Conservation (phyloP, 2,797 vertebrate species). For the Okamejei kenojei region DNA sequence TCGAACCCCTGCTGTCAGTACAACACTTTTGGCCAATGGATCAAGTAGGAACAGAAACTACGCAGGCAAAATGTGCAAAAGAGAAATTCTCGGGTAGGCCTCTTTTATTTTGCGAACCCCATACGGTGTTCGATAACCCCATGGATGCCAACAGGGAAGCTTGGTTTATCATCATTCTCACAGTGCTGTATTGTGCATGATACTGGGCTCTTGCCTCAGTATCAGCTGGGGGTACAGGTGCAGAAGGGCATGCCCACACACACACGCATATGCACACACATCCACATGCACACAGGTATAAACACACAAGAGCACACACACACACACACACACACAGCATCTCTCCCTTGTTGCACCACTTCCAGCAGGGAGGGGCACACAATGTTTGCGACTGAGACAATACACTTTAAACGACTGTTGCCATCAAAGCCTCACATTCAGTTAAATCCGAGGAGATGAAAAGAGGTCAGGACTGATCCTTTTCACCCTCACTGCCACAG, state of each 20-base stretch:
- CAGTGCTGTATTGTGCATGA: slow-evolving; percentile 61
- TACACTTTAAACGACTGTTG: slow-evolving; percentile 40
- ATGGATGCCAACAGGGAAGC: slow-evolving; percentile 70
- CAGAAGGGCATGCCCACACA: too few relatives aligned
- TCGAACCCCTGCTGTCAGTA: slow-evolving; percentile 58
- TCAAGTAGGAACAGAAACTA: slow-evolving; percentile 61
- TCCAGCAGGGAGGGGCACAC: slow-evolving; percentile 61
- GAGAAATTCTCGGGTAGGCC: slow-evolving; percentile 76
- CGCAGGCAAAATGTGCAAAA: slow-evolving; percentile 67
- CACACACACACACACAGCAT: neutral
- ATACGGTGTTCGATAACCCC: slow-evolving; percentile 65
- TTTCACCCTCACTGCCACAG: slow-evolving; percentile 36
- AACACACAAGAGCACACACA: slow-evolving; percentile 45
- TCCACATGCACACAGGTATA: slow-evolving; percentile 38
- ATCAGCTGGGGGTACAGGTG: slow-evolving; percentile 55
- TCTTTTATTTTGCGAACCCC: slow-evolving; percentile 70
- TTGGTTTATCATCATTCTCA: slow-evolving; percentile 71
- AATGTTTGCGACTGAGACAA: slow-evolving; percentile 37
- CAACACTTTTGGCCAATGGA: slow-evolving; percentile 61
- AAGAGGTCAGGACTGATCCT: slow-evolving; percentile 30
- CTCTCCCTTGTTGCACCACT: slow-evolving; percentile 63
- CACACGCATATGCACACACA: too few relatives aligned
- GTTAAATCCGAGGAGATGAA: slow-evolving; percentile 32
- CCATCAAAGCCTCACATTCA: slow-evolving; percentile 40
- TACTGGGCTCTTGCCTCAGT: slow-evolving; percentile 62